A percentile compares a stretch with the other conserved stretches of the same genome.
phyloP scores from a whole-genome alignment of 2,888 invertebrate species.

The Microctonus aethiopoides region DNA sequence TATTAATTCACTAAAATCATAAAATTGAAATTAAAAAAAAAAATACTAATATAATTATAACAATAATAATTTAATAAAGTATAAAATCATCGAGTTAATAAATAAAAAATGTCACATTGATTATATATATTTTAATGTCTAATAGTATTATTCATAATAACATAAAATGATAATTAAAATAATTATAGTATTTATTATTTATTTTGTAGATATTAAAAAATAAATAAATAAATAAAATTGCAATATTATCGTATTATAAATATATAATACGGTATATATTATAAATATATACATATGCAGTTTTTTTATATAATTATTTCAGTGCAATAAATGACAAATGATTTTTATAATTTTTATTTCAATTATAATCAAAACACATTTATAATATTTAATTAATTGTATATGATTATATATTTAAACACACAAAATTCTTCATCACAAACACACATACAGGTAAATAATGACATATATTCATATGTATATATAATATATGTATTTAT shows the following conservation, averaged over 20 bases:
- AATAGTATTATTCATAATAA: background rate
- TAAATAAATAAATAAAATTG: background rate
- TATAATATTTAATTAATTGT: too few species aligned
- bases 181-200: background rate
- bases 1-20: background rate
- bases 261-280: too few species aligned
- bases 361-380: background rate
- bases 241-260: too few species aligned
- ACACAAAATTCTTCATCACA: too few species aligned
- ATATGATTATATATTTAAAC: too few species aligned
- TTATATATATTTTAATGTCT: background rate
- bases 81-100: background rate
- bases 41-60: background rate
- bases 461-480: too few species aligned
- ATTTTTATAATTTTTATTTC: slow-evolving; percentile 7
- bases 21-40: background rate
- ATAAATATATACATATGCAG: background rate
- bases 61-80: background rate
- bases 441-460: too few species aligned
- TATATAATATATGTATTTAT: too few species aligned
- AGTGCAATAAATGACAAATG: background rate
- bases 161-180: background rate
- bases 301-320: background rate
- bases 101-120: background rate
- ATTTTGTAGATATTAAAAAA: background rate